Conservation (phyloP, 2,888 invertebrate genomes). For the Drosophila conformis region DNA sequence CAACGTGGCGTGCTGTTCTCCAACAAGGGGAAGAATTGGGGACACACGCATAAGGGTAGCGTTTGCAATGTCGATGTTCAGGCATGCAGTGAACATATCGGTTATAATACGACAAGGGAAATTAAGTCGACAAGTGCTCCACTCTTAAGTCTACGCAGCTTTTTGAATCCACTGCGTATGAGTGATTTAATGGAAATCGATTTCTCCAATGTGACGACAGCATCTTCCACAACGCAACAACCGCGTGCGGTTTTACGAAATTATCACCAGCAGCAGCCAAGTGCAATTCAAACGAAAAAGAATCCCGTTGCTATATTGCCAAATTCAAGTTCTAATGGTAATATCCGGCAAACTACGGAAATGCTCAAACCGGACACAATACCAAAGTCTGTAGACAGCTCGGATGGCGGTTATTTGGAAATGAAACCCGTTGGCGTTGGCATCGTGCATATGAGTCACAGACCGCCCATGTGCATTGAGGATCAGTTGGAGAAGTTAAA, state of each 20-base stretch:
- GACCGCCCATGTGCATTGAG: conserved; percentile 40
- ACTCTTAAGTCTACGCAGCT: conserved; percentile 86
- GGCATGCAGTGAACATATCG: conserved; percentile 34
- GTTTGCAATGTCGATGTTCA: conserved; percentile 70
- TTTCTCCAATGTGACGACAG: conserved; percentile 86
- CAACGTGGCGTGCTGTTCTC: conserved; percentile 80
- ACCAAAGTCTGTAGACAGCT: conserved; percentile 20
- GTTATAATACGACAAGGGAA: conserved; percentile 63
- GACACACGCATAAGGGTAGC: conserved; percentile 62
- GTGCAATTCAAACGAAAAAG: conserved; percentile 18
- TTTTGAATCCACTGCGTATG: conserved; percentile 88
- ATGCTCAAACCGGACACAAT: conserved; percentile 31
- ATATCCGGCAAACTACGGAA: conserved; percentile 37
- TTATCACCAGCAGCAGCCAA: conserved; percentile 18
- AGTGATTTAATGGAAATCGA: conserved; percentile 94
- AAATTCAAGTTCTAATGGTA: conserved; percentile 43
- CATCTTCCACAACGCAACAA: conserved; percentile 48
- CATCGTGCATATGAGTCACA: conserved; percentile 28
- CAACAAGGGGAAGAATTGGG: conserved; percentile 47
- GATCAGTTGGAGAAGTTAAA: conserved; percentile 44
- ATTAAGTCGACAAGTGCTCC: conserved; percentile 90
- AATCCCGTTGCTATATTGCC: conserved; percentile 17
- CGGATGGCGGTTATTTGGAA: conserved; percentile 87
- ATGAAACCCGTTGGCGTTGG: conserved; percentile 87
- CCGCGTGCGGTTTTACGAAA: conserved; percentile 46